Evolutionary conservation across 2,888 invertebrate genomes (phyloP), one percentile per base, ranked within the genome.

Genomic region (Dryobota labecula): DNA sequence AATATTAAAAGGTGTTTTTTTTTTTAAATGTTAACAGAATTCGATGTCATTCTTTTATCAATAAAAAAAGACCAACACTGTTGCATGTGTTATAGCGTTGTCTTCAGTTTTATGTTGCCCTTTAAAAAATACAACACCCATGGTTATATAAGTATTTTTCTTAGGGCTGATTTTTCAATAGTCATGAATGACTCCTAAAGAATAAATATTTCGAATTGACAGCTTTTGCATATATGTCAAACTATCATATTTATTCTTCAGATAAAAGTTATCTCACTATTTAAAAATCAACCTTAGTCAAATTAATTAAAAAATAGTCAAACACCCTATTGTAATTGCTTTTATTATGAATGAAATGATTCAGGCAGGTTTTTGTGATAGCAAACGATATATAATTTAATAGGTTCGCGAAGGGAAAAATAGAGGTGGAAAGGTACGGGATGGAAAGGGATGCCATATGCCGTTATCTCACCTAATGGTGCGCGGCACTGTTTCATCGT

Each of bases 391-490:
- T n/a, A 15, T 9, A n/a, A 30, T 47, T 47, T 6, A n/a, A 33
- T 18, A 33, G 30, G 30, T 47, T 47, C n/a, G 30, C 13, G 15
- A 47, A 47, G 5, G 18, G 3, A 67, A 54, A 6, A 45, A 56
- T 13, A 45, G 7, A 15, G 18, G 5, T 45, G 30, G n/a, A n/a
- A 20, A n/a, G 45, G 11, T 58, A 27, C 11, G 30, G 43, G 43
- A 30, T 20, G 51, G 38, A 51, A 41, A 47, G 58, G 76, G 82
- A 82, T 75, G 76, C 76, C 72, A 72, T 78, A 71, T 76, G 83
- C 80, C 83, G 70, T 74, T 69, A 75, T 90, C 95, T 95, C 95
- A 96, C 96, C 96, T 95, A 96, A 96, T 93, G 83, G 93, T 93
- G 87, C 93, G 93, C 80, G 94, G 93, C 86, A 93, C 94, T 78